Evolutionary conservation across 1,140 invertebrate genomes (phyloP).

Genomic region (Pachyrhynchus sulphureomaculatus): DNA sequence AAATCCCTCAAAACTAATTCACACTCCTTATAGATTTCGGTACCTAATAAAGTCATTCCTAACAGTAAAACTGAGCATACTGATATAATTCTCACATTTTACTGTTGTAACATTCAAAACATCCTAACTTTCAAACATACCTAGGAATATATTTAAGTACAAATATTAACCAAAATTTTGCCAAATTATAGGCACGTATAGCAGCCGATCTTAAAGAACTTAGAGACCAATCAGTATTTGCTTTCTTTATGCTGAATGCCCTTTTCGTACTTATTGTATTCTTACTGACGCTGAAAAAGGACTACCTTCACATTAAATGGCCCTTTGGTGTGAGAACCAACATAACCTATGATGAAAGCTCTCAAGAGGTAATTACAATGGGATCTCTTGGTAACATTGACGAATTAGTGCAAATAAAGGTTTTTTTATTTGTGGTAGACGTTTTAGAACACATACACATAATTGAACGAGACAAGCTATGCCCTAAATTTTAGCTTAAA

Average conservation of each 20-base stretch:
- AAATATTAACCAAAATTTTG: slow-evolving; percentile 3
- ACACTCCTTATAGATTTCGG: too few relatives aligned
- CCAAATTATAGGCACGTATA: slow-evolving; percentile 78
- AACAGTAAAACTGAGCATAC: too few relatives aligned
- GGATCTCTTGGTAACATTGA: slow-evolving; percentile 40
- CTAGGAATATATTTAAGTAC: too few relatives aligned
- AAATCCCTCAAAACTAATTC: too few relatives aligned
- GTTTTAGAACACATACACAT: not conserved
- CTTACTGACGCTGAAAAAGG: slow-evolving; percentile 95
- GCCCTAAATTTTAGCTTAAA: too few relatives aligned
- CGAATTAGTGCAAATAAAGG: not conserved
- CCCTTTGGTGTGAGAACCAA: slow-evolving; percentile 91
- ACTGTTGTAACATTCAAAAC: too few relatives aligned
- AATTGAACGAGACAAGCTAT: not conserved
- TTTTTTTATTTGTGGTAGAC: not conserved
- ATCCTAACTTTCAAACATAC: too few relatives aligned
- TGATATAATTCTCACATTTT: too few relatives aligned
- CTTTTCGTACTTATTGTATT: slow-evolving; percentile 98
- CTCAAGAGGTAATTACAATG: slow-evolving; percentile 77
- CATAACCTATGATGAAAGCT: slow-evolving; percentile 84
- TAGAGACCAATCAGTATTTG: slow-evolving; percentile 91
- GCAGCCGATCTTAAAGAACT: slow-evolving; percentile 88
- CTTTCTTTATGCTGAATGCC: slow-evolving; percentile 97
- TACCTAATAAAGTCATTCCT: too few relatives aligned
- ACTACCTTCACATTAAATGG: slow-evolving; percentile 90